Conservation (phyloP, 2,888 invertebrate species). For the Coenonympha glycerion region DNA sequence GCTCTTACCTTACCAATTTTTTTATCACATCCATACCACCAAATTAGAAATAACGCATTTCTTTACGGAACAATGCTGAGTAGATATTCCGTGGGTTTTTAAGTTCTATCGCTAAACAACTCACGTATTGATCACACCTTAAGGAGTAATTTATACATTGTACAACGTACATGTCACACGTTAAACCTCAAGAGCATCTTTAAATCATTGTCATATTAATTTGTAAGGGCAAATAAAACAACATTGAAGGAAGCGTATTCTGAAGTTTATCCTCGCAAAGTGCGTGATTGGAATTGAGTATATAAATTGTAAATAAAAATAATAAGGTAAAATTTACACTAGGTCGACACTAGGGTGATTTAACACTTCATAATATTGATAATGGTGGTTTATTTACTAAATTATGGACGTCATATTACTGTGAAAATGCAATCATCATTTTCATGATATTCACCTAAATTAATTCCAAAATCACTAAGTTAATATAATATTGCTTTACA, state of each 20-base stretch:
- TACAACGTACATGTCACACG: neutral
- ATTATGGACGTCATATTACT: too few species aligned
- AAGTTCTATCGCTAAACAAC: too few species aligned
- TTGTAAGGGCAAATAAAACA: conserved; percentile 1
- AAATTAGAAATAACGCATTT: neutral
- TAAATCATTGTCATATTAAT: neutral
- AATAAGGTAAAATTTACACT: neutral
- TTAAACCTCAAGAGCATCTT: neutral
- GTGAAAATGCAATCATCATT: too few species aligned
- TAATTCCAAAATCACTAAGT: too few species aligned
- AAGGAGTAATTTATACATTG: neutral
- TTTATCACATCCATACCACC: neutral
- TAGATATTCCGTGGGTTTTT: neutral
- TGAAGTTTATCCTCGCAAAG: neutral
- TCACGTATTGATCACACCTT: neutral
- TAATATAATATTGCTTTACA: too few species aligned
- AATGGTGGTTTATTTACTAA: too few species aligned
- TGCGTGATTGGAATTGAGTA: conserved; percentile 3
- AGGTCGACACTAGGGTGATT: too few species aligned
- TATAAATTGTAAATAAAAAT: neutral
- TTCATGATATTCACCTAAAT: too few species aligned
- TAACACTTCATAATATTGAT: too few species aligned
- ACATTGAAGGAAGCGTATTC: neutral
- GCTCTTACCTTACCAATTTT: too few species aligned
- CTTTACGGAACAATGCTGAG: neutral